Base-by-base conservation (phyloP, 35 echinoderm and acorn worm species). In the Ptychodera flava region DNA sequence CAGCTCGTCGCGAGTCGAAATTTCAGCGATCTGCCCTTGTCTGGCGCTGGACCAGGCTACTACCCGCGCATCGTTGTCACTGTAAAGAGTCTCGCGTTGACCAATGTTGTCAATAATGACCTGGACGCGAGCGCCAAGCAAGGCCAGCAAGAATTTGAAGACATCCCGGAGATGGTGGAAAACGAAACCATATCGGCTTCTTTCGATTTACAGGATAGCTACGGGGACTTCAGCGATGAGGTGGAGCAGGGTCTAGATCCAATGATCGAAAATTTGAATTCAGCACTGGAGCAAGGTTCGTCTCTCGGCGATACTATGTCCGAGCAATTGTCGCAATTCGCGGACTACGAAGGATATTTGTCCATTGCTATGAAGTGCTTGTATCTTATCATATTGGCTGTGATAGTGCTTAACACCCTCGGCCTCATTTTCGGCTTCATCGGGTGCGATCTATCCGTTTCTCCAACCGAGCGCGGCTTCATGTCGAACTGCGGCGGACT, bases 401-500 rank as follows among this genome's bases (percentile, higher is more conserved):
- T 93, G 30, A 85, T 79, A 6, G 27, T 89, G 10, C 77, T 97
- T 10, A 91, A 89, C 78, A 16, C 90, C 0, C 31, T 97, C 15
- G 95, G 95, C 30, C 27, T 92, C 22, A 35, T 86, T 1, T 76
- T 83, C 45, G 95, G 91, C 22, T 31, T 91, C 0, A 28, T 75
- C 81, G 87, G 91, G 1, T 86, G 88, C 34, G 78, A 85, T 16
- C 34, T n/a, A 16, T 77, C 81, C 28, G 89, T 86, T 77, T 15
- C 33, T 30, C 30, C 92, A 33, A 33, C 89, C 29, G 34, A 84
- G 32, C 36, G 88, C 6, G 22, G 85, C 34, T 33, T 31, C 0
- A 35, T 79, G 31, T 94, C 92, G 1, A 83, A 94, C 85, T 91
- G 89, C 82, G 95, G 95, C 38, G 95, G 95, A 16, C 81, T 88